Evolutionary conservation across 2,113 vertebrate genomes (phyloP).

Genomic region (Phasianus colchicus): DNA sequence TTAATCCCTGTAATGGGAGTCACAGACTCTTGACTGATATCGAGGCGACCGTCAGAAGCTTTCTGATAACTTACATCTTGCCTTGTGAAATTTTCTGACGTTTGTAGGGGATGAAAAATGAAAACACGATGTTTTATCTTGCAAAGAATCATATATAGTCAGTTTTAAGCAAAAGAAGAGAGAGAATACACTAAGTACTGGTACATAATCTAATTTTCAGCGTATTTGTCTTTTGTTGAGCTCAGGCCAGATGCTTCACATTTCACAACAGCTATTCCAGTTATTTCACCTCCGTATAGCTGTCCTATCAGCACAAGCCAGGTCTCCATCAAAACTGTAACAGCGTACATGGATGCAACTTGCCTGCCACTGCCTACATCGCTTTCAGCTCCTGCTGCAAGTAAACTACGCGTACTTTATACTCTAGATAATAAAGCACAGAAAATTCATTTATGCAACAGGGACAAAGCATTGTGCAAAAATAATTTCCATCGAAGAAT

Average conservation of each 20-base stretch:
- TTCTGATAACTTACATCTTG: neutral
- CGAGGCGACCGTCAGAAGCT: neutral
- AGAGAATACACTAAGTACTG: neutral
- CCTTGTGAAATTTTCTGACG: neutral
- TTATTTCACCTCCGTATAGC: neutral
- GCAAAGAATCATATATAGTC: neutral
- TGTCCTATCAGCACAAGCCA: neutral
- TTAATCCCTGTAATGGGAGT: neutral
- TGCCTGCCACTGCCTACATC: neutral
- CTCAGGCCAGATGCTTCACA: neutral
- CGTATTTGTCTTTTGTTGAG: neutral
- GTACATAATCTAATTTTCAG: neutral
- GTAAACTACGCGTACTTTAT: neutral
- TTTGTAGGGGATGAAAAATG: neutral
- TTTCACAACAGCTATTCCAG: neutral
- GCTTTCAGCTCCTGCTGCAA: neutral
- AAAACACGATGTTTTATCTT: neutral
- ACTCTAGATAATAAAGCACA: neutral
- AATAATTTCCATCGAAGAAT: neutral
- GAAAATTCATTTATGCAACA: neutral
- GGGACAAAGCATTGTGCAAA: neutral
- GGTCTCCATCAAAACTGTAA: neutral
- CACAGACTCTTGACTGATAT: neutral
- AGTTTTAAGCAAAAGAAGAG: neutral
- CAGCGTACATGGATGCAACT: neutral